Evolutionary conservation across 2,888 invertebrate species (phyloP), one percentile per base, ranked within the genome.

Genomic region (Timema cristinae): DNA sequence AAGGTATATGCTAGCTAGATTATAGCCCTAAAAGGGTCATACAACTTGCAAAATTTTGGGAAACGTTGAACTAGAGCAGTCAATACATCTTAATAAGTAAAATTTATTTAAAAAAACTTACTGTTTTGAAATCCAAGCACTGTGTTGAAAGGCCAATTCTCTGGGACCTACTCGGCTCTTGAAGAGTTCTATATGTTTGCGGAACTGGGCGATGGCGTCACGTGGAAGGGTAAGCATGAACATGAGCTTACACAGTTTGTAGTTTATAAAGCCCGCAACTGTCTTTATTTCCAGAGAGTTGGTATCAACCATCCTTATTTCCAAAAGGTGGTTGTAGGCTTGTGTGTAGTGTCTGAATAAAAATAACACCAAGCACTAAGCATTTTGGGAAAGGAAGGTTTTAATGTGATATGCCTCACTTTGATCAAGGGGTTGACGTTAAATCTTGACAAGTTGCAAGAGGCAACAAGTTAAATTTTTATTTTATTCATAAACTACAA

Each of bases 111-210:
- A 32, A 32, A 32, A 32, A 32, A 32, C 32, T 32, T 32, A 97
- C 88, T 98, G 97, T 84, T 93, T 91, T 16, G 95, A 92, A 81
- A 98, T 87, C 97, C 97, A 98, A 5, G 95, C 94, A 83, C 93
- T 90, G 83, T 98, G 97, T 81, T 99, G 98, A 85, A 98, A 98
- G 15, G 90, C 85, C 72, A 97, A 85, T 78, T 94, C 95, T 76
- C 90, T 89, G 72, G 92, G 91, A 5, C 97, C 98, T 76, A 90
- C 86, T 77, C 89, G 87, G 75, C 84, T 86, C 81, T 92, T 92
- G 82, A 96, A 98, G 78, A 92, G 90, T 75, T 97, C 96, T 75
- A 95, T 90, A 79, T 98, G 98, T 75, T 90, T 90, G 78, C 94
- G 90, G 78, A 98, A 95, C 81, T 98, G 98, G 70, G 92, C 90